These are phyloP conservation scores for Drosophila nr. perissopoda DNA, from an alignment of 2,888 invertebrate genomes.

Conservation along the genomic window DNA sequence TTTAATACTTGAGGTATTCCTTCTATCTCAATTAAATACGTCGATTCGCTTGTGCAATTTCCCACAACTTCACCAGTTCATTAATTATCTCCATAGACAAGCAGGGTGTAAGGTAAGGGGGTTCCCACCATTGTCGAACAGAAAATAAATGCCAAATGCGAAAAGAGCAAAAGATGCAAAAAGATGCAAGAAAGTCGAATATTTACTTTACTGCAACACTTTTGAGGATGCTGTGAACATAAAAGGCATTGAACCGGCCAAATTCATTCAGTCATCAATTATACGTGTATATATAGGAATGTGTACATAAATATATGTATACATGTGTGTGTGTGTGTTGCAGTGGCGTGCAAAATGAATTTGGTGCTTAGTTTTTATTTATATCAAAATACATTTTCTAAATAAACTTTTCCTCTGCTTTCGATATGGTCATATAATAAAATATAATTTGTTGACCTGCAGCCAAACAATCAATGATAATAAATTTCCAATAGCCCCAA, in stretches of 20 bases:
- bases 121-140: constrained; percentile 1
- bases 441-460: neutral
- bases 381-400: neutral
- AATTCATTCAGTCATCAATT: constrained; percentile 52
- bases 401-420: neutral
- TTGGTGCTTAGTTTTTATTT: neutral
- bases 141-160: constrained; percentile 29
- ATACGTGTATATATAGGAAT: constrained; percentile 10
- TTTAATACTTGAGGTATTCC: constrained; percentile 34
- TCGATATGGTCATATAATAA: neutral
- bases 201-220: constrained; percentile 45
- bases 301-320: neutral
- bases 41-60: constrained; percentile 20
- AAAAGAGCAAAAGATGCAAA: constrained; percentile 32
- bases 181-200: constrained; percentile 35
- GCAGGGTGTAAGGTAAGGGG: neutral
- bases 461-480: neutral
- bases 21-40: constrained; percentile 45
- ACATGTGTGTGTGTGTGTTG: neutral
- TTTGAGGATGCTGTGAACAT: constrained; percentile 46
- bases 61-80: constrained; percentile 46
- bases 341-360: neutral
- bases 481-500: neutral
- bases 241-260: constrained; percentile 35
- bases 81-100: constrained; percentile 55